Base-by-base conservation (phyloP, 2,888 invertebrate genomes). In the Scrobipalpa atriplicella region DNA sequence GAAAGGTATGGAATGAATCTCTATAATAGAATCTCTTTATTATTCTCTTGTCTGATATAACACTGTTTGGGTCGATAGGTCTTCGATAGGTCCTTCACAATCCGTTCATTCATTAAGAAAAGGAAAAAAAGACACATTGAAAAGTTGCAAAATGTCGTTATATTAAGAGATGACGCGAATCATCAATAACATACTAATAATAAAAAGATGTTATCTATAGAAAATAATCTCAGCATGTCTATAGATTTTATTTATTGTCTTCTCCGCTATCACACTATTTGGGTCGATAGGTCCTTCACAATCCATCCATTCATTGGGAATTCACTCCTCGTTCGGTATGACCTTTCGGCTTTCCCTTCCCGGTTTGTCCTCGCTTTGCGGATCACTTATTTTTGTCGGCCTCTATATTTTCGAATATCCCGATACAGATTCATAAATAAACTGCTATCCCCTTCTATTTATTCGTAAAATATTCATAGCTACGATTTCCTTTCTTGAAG, bases 271-370 rank as follows among this genome's bases (percentile, higher is more conserved):
- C 60, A 18, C 38, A 38, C 58, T 36, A 38, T 58, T 58, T 36
- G 58, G 38, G 16, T 16, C 58, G 82, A 82, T 81, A 16, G 47
- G 16, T 47, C 16, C 47, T 47, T 81, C 83, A 81, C 81, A 82
- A 77, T 75, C 76, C 75, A 77, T 73, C 72, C 73, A 73, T 78
- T 80, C 82, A 83, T 86, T 83, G 79, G 73, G 77, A 78, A 85
- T 86, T 85, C 85, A 76, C 77, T 77, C 70, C 79, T 82, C 83
- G 82, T 77, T 70, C 75, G 71, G 69, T 73, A 75, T 81, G 85
- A 85, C 85, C 86, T 80, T 80, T 80, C 77, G n/a, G n/a, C n/a
- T n/a, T n/a, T n/a, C n/a, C n/a, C 78, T 78, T 70, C 67, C 69
- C 73, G 77, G 78, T 80, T 82, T 82, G 83, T 82, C 82, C 82